Evolutionary conservation across 2,113 vertebrate genomes (phyloP).

Genomic region (Ctenodactylus gundi): DNA sequence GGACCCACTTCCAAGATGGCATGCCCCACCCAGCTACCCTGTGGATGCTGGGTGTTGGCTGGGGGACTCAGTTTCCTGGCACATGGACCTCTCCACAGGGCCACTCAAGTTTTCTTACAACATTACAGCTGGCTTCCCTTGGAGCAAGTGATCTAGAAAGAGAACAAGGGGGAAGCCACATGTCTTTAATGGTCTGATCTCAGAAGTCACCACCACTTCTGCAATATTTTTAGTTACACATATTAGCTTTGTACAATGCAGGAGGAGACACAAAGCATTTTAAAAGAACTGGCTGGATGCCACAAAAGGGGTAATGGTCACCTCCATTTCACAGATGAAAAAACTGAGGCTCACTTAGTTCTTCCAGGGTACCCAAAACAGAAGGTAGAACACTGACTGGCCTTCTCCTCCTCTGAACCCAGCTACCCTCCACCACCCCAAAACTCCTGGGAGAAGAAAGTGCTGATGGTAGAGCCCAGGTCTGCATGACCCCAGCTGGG

Average conservation of each 20-base stretch:
- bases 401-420: not conserved
- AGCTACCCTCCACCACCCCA: not conserved
- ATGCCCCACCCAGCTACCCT: fast-evolving
- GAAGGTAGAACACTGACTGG: not conserved
- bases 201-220: not conserved
- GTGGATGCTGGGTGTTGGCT: not conserved
- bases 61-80: not conserved
- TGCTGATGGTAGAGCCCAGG: not conserved
- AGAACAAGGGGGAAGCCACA: not conserved
- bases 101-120: not conserved
- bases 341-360: not conserved
- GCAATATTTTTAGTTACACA: not conserved
- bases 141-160: not conserved
- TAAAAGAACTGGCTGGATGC: not conserved
- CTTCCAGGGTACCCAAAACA: not conserved
- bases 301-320: not conserved
- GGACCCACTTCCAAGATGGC: not conserved
- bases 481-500: not conserved
- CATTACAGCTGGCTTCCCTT: not conserved
- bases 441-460: not conserved
- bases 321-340: not conserved
- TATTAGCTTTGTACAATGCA: not conserved
- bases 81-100: not conserved
- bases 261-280: not conserved
- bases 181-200: not conserved